Conservation (phyloP, 23 tunicate species). For the Botrylloides violaceus region DNA sequence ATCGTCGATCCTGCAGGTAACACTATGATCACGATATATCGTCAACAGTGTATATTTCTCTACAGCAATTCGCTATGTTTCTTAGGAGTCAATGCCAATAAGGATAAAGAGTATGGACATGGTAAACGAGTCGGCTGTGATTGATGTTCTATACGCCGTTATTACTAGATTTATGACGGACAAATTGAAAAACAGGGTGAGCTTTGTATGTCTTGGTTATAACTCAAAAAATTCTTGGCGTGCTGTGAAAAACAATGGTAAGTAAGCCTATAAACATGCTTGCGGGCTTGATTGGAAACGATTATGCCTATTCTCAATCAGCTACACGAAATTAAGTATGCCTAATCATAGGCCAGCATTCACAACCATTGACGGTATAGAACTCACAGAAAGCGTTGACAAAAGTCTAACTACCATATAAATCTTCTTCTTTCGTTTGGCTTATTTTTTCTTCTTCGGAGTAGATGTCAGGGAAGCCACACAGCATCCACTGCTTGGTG, state of each 20-base stretch:
- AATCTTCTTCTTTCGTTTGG: too few relatives aligned
- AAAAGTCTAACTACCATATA: too few relatives aligned
- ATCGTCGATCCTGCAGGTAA: background rate
- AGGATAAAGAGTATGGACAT: background rate
- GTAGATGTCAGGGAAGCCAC: too few relatives aligned
- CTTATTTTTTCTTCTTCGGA: too few relatives aligned
- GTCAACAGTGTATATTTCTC: background rate
- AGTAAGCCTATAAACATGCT: background rate
- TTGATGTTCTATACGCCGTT: slow-evolving; percentile 2
- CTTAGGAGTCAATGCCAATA: slow-evolving; percentile 20
- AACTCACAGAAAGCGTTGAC: too few relatives aligned
- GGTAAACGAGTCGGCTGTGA: slow-evolving; percentile 10
- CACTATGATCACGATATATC: background rate
- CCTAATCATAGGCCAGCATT: too few relatives aligned
- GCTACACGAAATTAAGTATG: too few relatives aligned
- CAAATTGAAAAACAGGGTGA: slow-evolving; percentile 12
- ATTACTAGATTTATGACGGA: slow-evolving; percentile 9
- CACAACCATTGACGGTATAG: too few relatives aligned
- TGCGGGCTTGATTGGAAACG: background rate
- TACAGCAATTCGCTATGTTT: background rate
- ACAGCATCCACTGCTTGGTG: too few relatives aligned
- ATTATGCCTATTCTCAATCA: background rate
- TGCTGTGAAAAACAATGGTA: too few relatives aligned
- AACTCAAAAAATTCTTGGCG: too few relatives aligned
- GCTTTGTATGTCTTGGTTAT: too few relatives aligned